Percentiles rank a stretch among this genome's conserved stretches.
Evolutionary conservation across 2,797 vertebrate species (phyloP).

Genomic region (Orestias chungarensis): DNA sequence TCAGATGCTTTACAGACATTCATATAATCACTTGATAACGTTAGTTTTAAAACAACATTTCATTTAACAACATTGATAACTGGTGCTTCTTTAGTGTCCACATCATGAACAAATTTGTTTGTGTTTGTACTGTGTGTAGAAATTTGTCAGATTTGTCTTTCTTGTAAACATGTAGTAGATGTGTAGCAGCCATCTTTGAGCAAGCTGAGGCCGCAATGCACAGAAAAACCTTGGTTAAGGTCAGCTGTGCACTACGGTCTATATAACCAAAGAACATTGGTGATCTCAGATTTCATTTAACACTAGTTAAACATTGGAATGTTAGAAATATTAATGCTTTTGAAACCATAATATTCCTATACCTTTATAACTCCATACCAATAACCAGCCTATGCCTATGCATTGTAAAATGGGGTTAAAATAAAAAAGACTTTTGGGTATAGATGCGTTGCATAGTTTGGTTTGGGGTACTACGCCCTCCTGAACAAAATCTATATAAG

Average conservation of each 20-base stretch:
- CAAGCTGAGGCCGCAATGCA: neutral
- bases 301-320: neutral
- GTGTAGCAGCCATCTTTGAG: slow-evolving; percentile 1
- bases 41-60: neutral
- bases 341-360: neutral
- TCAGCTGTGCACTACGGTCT: neutral
- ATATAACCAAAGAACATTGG: neutral
- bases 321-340: neutral
- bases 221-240: neutral
- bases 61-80: neutral
- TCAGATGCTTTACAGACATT: neutral
- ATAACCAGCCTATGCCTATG: neutral
- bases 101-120: neutral
- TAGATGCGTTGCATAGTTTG: neutral
- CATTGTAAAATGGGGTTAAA: neutral
- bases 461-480: neutral
- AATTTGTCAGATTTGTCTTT: neutral
- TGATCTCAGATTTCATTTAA: neutral
- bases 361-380: neutral
- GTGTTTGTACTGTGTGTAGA: neutral
- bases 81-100: neutral
- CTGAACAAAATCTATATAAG: neutral
- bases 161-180: neutral
- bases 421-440: neutral
- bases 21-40: neutral